These are phyloP conservation scores for Saccopteryx leptura DNA, from an alignment of 2,113 vertebrate species.

Conservation along the genomic window DNA sequence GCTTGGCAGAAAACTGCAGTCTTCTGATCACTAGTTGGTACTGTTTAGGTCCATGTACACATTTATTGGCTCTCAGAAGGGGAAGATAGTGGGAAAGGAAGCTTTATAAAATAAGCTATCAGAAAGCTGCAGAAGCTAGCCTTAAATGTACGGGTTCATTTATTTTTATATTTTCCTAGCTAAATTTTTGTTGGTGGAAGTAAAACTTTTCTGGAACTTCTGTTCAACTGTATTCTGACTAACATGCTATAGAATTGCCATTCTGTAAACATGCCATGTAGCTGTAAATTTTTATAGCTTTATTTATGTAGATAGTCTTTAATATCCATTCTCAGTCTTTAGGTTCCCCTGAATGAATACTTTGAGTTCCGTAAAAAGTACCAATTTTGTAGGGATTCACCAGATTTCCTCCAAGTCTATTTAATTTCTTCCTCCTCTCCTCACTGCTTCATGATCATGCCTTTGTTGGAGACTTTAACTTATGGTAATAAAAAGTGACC, in stretches of 20 bases:
- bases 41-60: not conserved
- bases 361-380: not conserved
- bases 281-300: not conserved
- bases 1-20: not conserved
- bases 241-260: not conserved
- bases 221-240: not conserved
- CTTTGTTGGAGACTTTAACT: not conserved
- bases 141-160: not conserved
- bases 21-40: not conserved
- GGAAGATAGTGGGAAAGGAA: not conserved
- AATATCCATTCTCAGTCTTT: not conserved
- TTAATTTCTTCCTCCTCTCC: not conserved
- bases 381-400: not conserved
- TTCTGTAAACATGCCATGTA: not conserved
- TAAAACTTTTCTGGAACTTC: conserved; percentile 11
- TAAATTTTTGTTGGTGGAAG: not conserved
- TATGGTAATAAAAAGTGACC: not conserved
- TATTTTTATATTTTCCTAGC: not conserved
- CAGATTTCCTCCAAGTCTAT: not conserved
- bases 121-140: not conserved
- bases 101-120: not conserved
- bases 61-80: not conserved
- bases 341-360: not conserved
- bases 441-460: not conserved
- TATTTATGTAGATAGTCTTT: not conserved